phyloP scores from a whole-genome alignment of 2,888 invertebrate species.

The Ctena decussata region DNA sequence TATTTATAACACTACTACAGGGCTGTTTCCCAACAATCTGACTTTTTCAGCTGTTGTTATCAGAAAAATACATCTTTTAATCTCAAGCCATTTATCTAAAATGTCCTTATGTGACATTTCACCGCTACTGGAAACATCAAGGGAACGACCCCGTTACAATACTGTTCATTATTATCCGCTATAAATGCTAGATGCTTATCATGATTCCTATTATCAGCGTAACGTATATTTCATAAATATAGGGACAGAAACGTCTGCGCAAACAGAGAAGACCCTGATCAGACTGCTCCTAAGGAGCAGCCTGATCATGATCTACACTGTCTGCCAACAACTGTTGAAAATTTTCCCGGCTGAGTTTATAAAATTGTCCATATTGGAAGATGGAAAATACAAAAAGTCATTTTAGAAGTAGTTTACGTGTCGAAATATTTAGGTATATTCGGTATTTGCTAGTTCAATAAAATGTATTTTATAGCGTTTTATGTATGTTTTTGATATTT shows the following conservation, averaged over 20 bases:
- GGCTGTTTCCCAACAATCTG: neutral
- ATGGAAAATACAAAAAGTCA: too few species aligned
- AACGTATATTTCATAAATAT: too few species aligned
- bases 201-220: neutral
- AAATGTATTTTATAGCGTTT: neutral
- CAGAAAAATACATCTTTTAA: neutral
- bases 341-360: too few species aligned
- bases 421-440: too few species aligned
- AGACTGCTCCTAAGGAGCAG: too few species aligned
- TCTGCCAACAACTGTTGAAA: too few species aligned
- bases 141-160: conserved; percentile 7
- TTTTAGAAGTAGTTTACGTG: too few species aligned
- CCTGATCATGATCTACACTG: too few species aligned
- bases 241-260: too few species aligned
- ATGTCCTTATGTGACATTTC: conserved; percentile 1
- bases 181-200: conserved; percentile 12
- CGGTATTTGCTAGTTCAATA: conserved; percentile 11
- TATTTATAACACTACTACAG: neutral
- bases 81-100: conserved; percentile 10
- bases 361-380: too few species aligned
- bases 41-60: neutral
- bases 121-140: conserved; percentile 3
- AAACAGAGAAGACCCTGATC: too few species aligned
- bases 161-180: neutral
- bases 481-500: conserved; percentile 4